Evolutionary conservation across 2,888 invertebrate species (phyloP).

Genomic region (Trissonchulus latispiculum): DNA sequence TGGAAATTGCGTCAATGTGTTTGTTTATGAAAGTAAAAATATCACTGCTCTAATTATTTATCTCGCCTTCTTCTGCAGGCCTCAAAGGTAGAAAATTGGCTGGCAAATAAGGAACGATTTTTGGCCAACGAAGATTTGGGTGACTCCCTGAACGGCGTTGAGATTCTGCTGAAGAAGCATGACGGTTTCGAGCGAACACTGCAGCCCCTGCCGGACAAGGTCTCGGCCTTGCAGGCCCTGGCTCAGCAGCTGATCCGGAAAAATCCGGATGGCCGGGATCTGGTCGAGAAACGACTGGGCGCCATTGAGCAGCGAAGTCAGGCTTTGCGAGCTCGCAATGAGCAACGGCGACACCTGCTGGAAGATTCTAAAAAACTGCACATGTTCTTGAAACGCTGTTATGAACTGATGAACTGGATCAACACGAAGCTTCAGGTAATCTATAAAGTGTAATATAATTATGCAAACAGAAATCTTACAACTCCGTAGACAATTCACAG

Average conservation of each 20-base stretch:
- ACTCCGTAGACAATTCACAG: too few species aligned
- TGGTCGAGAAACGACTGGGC: not conserved
- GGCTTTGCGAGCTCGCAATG: not conserved
- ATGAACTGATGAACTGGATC: constrained; percentile 63
- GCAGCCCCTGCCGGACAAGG: constrained; percentile 63
- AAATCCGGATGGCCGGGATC: not conserved
- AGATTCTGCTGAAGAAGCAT: constrained; percentile 77
- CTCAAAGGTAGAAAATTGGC: constrained; percentile 78
- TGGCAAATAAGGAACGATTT: constrained; percentile 82
- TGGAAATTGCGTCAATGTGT: too few species aligned
- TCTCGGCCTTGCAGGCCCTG: constrained; percentile 33
- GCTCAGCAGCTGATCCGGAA: constrained; percentile 78
- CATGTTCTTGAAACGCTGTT: constrained; percentile 41
- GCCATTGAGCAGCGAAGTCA: not conserved
- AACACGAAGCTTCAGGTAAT: constrained; percentile 83
- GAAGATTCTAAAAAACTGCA: constrained; percentile 15
- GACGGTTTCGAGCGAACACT: constrained; percentile 79
- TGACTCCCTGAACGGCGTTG: constrained; percentile 63
- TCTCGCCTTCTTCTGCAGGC: too few species aligned
- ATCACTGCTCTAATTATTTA: too few species aligned
- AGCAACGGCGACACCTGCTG: not conserved
- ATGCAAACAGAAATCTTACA: too few species aligned
- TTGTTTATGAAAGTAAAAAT: too few species aligned
- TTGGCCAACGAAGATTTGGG: constrained; percentile 90
- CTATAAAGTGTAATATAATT: too few species aligned